These are phyloP conservation scores for Eulemur rubriventer DNA, from an alignment of 2,797 vertebrate species.

Conservation along the genomic window DNA sequence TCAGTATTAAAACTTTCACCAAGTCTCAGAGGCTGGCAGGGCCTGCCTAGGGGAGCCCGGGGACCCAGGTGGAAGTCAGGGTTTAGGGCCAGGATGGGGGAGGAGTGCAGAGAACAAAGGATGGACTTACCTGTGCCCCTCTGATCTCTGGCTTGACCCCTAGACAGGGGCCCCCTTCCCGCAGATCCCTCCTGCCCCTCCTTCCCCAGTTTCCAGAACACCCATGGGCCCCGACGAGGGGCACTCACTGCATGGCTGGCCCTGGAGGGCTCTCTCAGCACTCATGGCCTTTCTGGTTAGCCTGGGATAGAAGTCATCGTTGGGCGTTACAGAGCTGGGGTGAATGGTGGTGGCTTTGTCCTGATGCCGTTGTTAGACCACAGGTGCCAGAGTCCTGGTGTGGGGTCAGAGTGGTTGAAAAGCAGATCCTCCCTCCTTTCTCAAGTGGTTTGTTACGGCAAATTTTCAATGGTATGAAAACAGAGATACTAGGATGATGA, in stretches of 20 bases:
- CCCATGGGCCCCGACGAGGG: background rate
- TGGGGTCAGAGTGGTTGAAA: background rate
- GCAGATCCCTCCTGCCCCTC: background rate
- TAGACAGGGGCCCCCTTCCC: background rate
- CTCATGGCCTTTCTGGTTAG: slow-evolving; percentile 74
- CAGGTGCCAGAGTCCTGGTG: slow-evolving; percentile 32
- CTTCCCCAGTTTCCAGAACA: background rate
- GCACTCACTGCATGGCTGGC: slow-evolving; percentile 71
- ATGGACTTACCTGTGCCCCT: background rate
- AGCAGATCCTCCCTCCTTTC: background rate
- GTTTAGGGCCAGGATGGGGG: background rate
- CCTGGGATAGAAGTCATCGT: slow-evolving; percentile 60
- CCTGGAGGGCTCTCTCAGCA: slow-evolving; percentile 30
- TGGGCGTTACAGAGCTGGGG: background rate
- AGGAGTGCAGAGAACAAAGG: background rate
- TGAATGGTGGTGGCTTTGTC: background rate
- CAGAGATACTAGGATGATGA: background rate
- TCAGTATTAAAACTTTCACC: background rate
- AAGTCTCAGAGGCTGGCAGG: background rate
- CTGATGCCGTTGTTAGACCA: background rate
- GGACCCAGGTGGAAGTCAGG: background rate
- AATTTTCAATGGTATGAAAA: background rate
- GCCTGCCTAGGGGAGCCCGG: background rate
- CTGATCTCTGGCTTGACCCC: background rate
- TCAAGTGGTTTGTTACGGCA: background rate